These are phyloP conservation scores for Zootermopsis nevadensis DNA, from an alignment of 2,888 invertebrate species.

Conservation along the genomic window DNA sequence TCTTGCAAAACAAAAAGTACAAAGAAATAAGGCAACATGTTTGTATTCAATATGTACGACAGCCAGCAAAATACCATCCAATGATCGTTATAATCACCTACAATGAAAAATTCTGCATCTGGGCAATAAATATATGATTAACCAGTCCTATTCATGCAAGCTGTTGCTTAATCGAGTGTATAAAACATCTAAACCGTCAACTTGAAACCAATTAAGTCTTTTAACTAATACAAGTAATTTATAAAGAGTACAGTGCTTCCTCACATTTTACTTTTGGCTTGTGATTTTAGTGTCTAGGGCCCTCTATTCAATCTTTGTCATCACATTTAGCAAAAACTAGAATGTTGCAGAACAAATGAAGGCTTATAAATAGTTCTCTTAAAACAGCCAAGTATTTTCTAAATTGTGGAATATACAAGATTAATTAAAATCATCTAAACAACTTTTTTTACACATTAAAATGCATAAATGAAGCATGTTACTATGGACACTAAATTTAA, in stretches of 20 bases:
- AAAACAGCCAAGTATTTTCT: too few relatives aligned
- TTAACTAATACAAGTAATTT: background rate
- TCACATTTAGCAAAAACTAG: background rate
- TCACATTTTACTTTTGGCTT: background rate
- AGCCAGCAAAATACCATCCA: background rate
- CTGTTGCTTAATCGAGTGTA: background rate
- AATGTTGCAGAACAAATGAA: background rate
- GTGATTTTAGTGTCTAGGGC: background rate
- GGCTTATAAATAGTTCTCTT: too few relatives aligned
- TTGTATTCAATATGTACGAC: background rate
- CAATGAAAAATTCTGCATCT: background rate
- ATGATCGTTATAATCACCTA: background rate
- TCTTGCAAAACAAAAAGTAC: constrained; percentile 3
- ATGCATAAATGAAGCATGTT: too few relatives aligned
- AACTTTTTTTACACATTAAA: too few relatives aligned
- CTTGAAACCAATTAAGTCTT: background rate
- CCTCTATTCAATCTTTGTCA: background rate
- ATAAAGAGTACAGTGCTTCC: background rate
- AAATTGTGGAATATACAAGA: too few relatives aligned
- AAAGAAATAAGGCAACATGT: constrained; percentile 21
- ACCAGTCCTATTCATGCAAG: background rate
- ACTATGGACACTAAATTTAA: too few relatives aligned
- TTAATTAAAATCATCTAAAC: too few relatives aligned
- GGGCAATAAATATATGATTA: background rate
- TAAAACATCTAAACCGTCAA: background rate